Conservation (phyloP, 2,888 invertebrate genomes). For the Andrena marginata region DNA sequence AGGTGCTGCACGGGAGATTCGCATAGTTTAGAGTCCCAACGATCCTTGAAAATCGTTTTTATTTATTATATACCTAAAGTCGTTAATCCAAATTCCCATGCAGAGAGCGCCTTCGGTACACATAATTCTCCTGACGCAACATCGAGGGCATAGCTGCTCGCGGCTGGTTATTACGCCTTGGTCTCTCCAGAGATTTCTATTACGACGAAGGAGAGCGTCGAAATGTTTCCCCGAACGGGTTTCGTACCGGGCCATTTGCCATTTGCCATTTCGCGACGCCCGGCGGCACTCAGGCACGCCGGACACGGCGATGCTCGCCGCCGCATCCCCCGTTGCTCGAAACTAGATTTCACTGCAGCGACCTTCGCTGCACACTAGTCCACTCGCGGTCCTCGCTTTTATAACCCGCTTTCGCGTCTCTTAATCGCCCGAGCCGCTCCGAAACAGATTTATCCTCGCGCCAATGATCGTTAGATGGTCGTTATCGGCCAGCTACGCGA, state of each 20-base stretch:
- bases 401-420: constrained; percentile 9
- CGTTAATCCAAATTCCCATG: neutral
- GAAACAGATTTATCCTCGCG: neutral
- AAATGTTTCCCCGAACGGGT: constrained; percentile 22
- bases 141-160: neutral
- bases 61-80: neutral
- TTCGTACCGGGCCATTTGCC: constrained; percentile 34
- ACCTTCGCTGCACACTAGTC: constrained; percentile 28
- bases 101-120: neutral
- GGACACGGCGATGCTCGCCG: constrained; percentile 5
- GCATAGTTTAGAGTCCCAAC: neutral
- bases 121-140: constrained; percentile 5
- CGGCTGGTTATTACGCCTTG: neutral
- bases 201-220: neutral
- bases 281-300: neutral
- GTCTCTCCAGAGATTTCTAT: constrained; percentile 1
- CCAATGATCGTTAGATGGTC: neutral
- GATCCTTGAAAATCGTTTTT: neutral
- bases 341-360: constrained; percentile 22
- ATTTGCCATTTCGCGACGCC: constrained; percentile 18
- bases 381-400: constrained; percentile 9
- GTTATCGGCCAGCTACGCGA: neutral
- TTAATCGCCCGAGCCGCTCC: constrained; percentile 3
- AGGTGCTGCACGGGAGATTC: no score
- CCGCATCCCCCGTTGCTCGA: neutral